phyloP scores from a whole-genome alignment of 2,888 invertebrate genomes.

The Eremobia ochroleuca region DNA sequence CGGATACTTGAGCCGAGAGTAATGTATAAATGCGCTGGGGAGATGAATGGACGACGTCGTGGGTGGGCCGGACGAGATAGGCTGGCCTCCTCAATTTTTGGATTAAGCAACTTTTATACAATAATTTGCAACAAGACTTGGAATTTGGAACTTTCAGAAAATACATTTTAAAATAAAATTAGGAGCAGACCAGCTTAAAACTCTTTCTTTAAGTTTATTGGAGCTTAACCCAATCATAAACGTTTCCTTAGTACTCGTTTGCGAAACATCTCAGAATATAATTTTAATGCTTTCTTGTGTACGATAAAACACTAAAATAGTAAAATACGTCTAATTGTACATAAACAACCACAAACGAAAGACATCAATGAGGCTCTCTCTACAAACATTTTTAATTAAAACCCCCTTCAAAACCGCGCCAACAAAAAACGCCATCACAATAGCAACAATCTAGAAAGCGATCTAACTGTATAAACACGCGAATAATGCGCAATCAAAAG shows the following conservation, averaged over 20 bases:
- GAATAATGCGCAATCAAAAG: conserved; percentile 91
- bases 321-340: conserved; percentile 44
- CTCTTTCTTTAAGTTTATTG: conserved; percentile 15
- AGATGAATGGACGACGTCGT: conserved; percentile 86
- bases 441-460: conserved; percentile 90
- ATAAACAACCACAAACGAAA: conserved; percentile 70
- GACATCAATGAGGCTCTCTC: conserved; percentile 77
- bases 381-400: conserved; percentile 90
- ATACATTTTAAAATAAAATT: conserved; percentile 60
- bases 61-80: conserved; percentile 82
- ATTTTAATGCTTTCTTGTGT: conserved; percentile 37
- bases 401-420: conserved; percentile 84
- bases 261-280: not conserved
- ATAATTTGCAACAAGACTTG: conserved; percentile 79
- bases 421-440: conserved; percentile 88
- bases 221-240: not conserved
- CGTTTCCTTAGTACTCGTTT: not conserved
- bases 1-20: conserved; percentile 91
- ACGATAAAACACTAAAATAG: conserved; percentile 7
- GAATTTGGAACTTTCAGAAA: conserved; percentile 72
- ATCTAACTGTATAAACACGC: conserved; percentile 91
- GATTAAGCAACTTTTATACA: conserved; percentile 84
- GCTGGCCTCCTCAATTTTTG: conserved; percentile 82
- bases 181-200: conserved; percentile 32
- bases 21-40: conserved; percentile 90